Evolutionary conservation across 53 echinoderm and acorn worm genomes (phyloP), one percentile per base, ranked within the genome.

Genomic region (Antedon mediterranea): DNA sequence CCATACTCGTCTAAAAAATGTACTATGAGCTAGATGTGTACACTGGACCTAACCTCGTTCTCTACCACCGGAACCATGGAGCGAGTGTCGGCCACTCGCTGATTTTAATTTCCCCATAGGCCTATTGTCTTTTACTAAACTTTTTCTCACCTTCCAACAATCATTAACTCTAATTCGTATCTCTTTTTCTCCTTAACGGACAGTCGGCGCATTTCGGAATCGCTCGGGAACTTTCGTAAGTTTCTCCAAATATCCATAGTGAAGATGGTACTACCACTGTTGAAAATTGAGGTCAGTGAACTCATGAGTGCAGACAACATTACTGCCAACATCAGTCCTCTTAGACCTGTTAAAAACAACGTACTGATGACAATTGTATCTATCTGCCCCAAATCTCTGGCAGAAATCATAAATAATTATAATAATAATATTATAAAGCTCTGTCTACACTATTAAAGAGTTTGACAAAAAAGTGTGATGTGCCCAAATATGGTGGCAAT

Each of bases 251-350:
- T 77, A 74, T 94, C 95, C 91, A 94, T 91, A 30, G 91, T 91
- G 79, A 94, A 94, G 74, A 94, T 91, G 33, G 95, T 94, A 27
- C 88, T 88, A 30, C 95, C 89, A 71, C 95, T 94, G 84, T 94
- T 94, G 72, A 94, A 94, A 79, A 94, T 91, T 31, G 95, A 94
- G 5, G 95, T 94, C 72, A 94, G 79, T 5, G 95, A 94, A 76
- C 95, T 94, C 85, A 91, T 94, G 37, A 94, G 85, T 43, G 95
- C 95, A 41, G 91, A 88, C 11, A 94, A 44, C 95, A 94, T 94
- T 0, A 94, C 95, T 3, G 95, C 95, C 31, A 94, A 71, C 95
- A 94, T 94, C 81, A 94, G 76, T 15, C 95, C 95, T 72, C 87
- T 87, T 0, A 91, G 41, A 77, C 95, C 95, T 94, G 71, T 28